A percentile compares a stretch with the other conserved stretches of the same genome.
Conservation (phyloP, 2,113 vertebrate species). For the Cyanoderma ruficeps region DNA sequence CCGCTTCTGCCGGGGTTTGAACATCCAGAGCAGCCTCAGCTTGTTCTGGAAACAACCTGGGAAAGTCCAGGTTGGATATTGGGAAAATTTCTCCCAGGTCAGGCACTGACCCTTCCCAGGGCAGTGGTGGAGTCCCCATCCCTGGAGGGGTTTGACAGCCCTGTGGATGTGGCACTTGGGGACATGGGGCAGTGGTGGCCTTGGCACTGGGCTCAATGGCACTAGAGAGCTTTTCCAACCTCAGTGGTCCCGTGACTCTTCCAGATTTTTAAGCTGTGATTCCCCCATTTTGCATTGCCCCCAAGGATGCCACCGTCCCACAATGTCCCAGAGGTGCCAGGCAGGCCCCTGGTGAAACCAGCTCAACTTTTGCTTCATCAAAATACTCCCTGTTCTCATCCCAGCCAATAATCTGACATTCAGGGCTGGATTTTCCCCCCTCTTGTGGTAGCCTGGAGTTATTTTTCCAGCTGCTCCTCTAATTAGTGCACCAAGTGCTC, state of each 20-base stretch:
- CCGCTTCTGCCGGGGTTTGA: not conserved
- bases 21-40: not conserved
- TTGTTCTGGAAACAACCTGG: not conserved
- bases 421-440: not conserved
- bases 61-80: not conserved
- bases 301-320: not conserved
- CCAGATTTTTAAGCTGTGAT: not conserved
- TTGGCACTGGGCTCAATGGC: fast-evolving
- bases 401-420: slow-evolving; percentile 4
- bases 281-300: not conserved
- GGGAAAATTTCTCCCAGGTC: not conserved
- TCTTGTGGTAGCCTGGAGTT: slow-evolving; percentile 2
- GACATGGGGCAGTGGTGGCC: not conserved
- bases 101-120: not conserved
- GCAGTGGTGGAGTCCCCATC: fast-evolving
- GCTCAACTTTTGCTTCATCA: not conserved
- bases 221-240: not conserved
- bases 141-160: not conserved
- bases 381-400: not conserved
- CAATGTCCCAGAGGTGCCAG: not conserved
- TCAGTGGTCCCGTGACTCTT: not conserved
- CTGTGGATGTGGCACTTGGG: not conserved
- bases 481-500: slow-evolving; percentile 47
- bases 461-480: slow-evolving; percentile 57
- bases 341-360: not conserved